Evolutionary conservation across 92 coral and sea anemone genomes (phyloP).

Genomic region (Bergia sp.): DNA sequence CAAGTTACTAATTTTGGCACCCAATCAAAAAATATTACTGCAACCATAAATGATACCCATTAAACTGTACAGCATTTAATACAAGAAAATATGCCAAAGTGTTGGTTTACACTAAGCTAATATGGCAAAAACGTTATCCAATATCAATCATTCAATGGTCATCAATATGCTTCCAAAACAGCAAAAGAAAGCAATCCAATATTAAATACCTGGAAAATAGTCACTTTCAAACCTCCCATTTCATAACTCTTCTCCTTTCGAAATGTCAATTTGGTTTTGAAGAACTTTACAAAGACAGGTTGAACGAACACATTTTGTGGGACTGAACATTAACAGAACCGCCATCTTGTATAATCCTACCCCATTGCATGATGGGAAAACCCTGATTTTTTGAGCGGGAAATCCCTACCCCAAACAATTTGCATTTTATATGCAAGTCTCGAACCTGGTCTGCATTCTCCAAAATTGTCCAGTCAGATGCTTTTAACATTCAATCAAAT

Average conservation of each 20-base stretch:
- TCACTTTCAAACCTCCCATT: slow-evolving; percentile 1
- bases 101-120: background rate
- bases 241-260: background rate
- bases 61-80: background rate
- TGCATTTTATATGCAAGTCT: slow-evolving; percentile 3
- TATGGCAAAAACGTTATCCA: background rate
- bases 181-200: background rate
- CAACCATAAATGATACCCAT: background rate
- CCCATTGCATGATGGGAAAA: too few relatives aligned
- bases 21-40: slow-evolving; percentile 6
- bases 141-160: too few relatives aligned
- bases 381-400: too few relatives aligned
- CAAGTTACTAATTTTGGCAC: background rate
- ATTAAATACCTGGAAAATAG: background rate
- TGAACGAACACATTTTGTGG: background rate
- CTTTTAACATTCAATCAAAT: too few relatives aligned
- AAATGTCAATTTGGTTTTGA: too few relatives aligned
- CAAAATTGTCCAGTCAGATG: too few relatives aligned
- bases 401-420: too few relatives aligned
- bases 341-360: too few relatives aligned
- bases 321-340: too few relatives aligned
- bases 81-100: background rate
- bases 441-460: too few relatives aligned
- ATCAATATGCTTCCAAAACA: background rate
- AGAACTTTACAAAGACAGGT: too few relatives aligned